Conservation (phyloP, 2,113 vertebrate species). For the Tympanuchus pallidicinctus region DNA sequence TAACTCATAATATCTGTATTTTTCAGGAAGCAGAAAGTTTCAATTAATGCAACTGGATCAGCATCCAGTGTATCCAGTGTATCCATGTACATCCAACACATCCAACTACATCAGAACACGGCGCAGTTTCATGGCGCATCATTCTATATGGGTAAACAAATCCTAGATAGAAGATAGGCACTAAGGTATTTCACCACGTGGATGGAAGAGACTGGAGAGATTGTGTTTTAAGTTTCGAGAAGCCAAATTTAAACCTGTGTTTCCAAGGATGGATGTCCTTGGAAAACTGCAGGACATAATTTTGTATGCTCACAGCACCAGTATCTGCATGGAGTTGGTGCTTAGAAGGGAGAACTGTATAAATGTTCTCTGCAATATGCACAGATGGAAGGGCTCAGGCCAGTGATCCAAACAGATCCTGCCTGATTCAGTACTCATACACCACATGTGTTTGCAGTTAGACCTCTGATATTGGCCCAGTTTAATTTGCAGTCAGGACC, state of each 20-base stretch:
- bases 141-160: conserved; percentile 52
- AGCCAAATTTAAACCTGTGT: not conserved
- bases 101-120: not conserved
- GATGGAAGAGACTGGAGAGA: not conserved
- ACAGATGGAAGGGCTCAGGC: not conserved
- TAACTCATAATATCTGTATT: conserved; percentile 1
- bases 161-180: not conserved
- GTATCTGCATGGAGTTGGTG: not conserved
- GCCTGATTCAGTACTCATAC: not conserved
- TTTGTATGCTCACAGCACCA: not conserved
- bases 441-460: not conserved
- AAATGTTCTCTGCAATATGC: not conserved
- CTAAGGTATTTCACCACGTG: not conserved
- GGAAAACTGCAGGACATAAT: not conserved
- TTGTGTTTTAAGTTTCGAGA: not conserved
- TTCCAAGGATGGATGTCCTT: not conserved
- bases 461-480: not conserved
- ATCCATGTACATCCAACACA: not conserved
- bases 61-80: not conserved
- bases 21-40: conserved; percentile 35
- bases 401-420: not conserved
- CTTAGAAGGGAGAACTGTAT: not conserved
- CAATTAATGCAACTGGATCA: conserved; percentile 45
- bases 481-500: not conserved
- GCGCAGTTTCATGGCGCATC: not conserved